Base-by-base conservation (phyloP, 2,113 vertebrate genomes). In the Ammodytes marinus region DNA sequence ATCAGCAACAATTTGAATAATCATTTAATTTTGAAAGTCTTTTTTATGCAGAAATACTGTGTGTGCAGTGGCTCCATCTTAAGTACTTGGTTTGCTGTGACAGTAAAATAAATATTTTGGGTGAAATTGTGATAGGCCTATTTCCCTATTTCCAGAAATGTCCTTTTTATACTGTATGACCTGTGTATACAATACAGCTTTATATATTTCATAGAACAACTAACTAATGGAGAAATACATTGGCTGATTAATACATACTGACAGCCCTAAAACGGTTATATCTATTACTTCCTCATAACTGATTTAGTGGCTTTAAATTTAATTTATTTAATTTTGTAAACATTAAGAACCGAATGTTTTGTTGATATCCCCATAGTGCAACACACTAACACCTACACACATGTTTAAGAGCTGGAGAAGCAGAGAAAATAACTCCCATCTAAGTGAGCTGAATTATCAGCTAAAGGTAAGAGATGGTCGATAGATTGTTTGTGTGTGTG, bases 391-490 rank as follows among this genome's bases (percentile, higher is more conserved):
- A n/a, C n/a, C n/a, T n/a, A n/a, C n/a, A 10, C 8, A 46, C n/a
- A 50, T 54, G 45, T 45, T 42, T 10, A 27, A 19, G 19, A 11
- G 40, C 42, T 11, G 4, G 35, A 64, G 50, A 66, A 59, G 6
- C 7, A 61, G 69, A 74, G 59, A 40, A 71, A 71, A 70, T 57
- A 83, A 10, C 74, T 45, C 27, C 39, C 45, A 39, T 77, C 43
- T 54, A 37, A 74, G 27, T 5, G 2, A 11, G 40, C n/a, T 63
- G 57, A 69, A 66, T 75, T 75, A 84, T 78, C 40, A 43, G 67
- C 77, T 80, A 58, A 73, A 86, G 74, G 74, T 78, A 69, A 39
- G 68, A 45, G 35, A 43, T 61, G 59, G 74, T 84, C 72, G 73
- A 43, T 65, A 66, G 49, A 57, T 50, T 19, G 19, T 59, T 53